Base-by-base conservation (phyloP, 2,888 invertebrate genomes). In the Aplocera efformata region DNA sequence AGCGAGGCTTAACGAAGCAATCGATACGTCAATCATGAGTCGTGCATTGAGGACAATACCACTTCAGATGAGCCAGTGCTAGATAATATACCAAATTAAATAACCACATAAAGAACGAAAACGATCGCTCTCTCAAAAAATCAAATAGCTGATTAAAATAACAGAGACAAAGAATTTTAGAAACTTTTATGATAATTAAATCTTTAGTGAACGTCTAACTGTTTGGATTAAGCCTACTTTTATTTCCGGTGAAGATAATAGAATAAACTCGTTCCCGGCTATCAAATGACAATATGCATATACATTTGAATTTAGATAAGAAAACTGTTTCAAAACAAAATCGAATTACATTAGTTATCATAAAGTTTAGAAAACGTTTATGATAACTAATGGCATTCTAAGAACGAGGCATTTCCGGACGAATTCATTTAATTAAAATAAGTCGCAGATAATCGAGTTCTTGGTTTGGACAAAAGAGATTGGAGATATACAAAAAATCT, bases 1-100 rank as follows among this genome's bases (percentile, higher is more conserved):
- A 76, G 70, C 70, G 69, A 43, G 63, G 55, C 63, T 65, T 76
- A 75, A 80, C 72, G 74, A 78, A 79, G 68, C 69, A 65, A 67
- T 58, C 62, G 63, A 53, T 56, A 63, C 73, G 79, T 79, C 82
- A 81, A 78, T 82, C 83, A 79, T 43, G 30, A 30, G 50, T 48
- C 53, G 45, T 45, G 50, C 67, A 58, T 53, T 54, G 46, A 52
- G 52, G 51, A 72, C 72, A 73, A 72, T 67, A 58, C 58, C 50
- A 44, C 32, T 40, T 37, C 6, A 40, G 48, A 39, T 11, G 38
- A 34, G 25, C 21, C 36, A 25, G 21, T 25, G 45, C 25, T 24
- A 27, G 25, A 36, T 32, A 31, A 36, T 34, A 34, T 33, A 31
- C 27, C 10, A 35, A 42, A 42, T 48, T 27, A 42, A 45, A 50